Conservation (phyloP, 2,113 vertebrate species). For the Orientallactaga bullata region DNA sequence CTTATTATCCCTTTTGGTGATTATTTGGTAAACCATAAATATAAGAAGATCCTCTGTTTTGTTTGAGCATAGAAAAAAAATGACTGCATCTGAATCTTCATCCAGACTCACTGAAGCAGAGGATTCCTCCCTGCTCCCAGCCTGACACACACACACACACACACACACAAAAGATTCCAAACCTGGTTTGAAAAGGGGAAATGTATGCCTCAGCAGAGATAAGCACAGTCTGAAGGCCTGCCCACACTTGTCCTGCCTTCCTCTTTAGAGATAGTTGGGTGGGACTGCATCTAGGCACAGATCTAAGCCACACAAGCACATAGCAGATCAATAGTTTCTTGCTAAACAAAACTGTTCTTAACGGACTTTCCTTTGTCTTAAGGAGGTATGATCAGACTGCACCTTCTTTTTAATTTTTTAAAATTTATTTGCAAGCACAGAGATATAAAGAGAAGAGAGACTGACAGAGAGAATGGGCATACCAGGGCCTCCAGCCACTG, state of each 20-base stretch:
- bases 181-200: background rate
- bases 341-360: background rate
- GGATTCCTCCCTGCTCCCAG: background rate
- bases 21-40: background rate
- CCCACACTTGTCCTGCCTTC: too few relatives aligned
- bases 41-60: constrained; percentile 6
- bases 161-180: too few relatives aligned
- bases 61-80: constrained; percentile 26
- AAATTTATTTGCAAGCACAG: too few relatives aligned
- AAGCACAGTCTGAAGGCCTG: background rate
- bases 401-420: background rate
- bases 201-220: background rate
- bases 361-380: background rate
- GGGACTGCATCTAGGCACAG: background rate
- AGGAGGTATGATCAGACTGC: background rate
- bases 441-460: too few relatives aligned
- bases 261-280: background rate
- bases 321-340: background rate
- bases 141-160: background rate
- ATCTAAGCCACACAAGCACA: background rate
- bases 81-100: background rate
- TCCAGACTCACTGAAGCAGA: background rate
- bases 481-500: too few relatives aligned
- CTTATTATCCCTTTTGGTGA: background rate
- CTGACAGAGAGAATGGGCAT: too few relatives aligned